Conservation (phyloP, 2,113 vertebrate genomes). For the Phaethon lepturus region DNA sequence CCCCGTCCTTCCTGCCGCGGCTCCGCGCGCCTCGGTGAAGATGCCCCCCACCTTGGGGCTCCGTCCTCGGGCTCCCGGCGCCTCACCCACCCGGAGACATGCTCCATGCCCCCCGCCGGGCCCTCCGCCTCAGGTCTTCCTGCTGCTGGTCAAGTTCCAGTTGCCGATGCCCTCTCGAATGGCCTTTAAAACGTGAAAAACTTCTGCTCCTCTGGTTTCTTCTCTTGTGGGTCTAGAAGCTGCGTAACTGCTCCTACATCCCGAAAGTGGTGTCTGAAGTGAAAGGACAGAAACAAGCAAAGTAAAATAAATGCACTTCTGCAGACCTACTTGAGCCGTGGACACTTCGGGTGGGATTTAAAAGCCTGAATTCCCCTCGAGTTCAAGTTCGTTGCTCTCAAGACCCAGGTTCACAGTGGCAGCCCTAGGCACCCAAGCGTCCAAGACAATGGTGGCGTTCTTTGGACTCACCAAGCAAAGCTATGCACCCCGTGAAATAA, state of each 20-base stretch:
- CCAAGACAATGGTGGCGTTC: rapidly evolving
- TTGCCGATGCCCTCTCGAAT: rapidly evolving
- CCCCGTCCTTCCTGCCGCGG: too few relatives aligned
- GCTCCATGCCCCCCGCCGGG: rapidly evolving
- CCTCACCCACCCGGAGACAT: rapidly evolving
- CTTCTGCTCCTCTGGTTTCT: rapidly evolving
- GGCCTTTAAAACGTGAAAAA: not conserved
- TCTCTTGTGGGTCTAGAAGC: not conserved
- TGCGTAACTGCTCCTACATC: rapidly evolving
- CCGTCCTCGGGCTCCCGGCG: not conserved
- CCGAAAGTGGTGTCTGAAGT: not conserved
- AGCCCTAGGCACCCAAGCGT: rapidly evolving
- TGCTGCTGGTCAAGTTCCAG: rapidly evolving
- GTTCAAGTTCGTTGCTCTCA: rapidly evolving
- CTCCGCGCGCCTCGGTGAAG: not conserved
- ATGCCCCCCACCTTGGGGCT: too few relatives aligned
- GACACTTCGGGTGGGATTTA: not conserved
- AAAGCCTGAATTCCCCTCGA: not conserved
- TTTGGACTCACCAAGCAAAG: rapidly evolving
- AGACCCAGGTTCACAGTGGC: not conserved
- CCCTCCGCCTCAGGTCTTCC: rapidly evolving
- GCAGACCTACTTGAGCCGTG: not conserved
- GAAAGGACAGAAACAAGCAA: not conserved
- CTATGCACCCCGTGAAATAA: not conserved
- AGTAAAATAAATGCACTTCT: rapidly evolving